These are phyloP conservation scores for Pomacea maculata DNA, from an alignment of 1,140 invertebrate species.

Conservation along the genomic window DNA sequence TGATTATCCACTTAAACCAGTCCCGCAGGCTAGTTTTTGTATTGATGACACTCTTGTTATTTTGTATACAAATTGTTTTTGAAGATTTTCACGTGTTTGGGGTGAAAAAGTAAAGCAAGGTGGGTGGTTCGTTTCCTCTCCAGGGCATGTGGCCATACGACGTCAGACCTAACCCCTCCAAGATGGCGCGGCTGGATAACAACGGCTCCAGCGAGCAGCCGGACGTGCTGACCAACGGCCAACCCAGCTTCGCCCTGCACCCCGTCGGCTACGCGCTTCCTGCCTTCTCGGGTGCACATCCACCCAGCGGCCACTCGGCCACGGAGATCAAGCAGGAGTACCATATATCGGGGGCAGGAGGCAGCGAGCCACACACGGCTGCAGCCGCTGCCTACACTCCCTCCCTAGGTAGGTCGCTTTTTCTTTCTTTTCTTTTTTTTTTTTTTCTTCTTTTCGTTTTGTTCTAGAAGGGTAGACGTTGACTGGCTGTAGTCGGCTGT, in stretches of 20 bases:
- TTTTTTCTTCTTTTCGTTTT: too few relatives aligned
- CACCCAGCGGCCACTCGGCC: background rate
- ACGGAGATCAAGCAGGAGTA: conserved; percentile 27
- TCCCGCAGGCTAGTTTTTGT: too few relatives aligned
- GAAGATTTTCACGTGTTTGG: too few relatives aligned
- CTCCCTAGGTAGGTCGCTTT: conserved; percentile 18
- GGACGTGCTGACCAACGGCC: conserved; percentile 19
- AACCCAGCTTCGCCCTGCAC: conserved; percentile 7
- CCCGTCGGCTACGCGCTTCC: conserved; percentile 6
- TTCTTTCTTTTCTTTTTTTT: background rate
- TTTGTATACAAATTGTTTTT: too few relatives aligned
- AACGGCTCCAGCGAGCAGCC: conserved; percentile 14
- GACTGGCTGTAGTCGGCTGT: too few relatives aligned
- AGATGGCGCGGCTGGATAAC: conserved; percentile 20
- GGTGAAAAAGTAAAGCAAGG: background rate
- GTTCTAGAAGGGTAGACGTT: too few relatives aligned
- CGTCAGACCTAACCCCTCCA: background rate
- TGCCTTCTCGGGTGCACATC: background rate
- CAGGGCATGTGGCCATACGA: conserved; percentile 11
- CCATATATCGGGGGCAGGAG: conserved; percentile 15
- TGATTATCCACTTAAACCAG: background rate
- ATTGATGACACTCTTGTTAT: too few relatives aligned
- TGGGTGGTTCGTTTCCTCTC: background rate
- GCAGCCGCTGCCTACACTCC: conserved; percentile 29
- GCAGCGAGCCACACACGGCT: conserved; percentile 14